Evolutionary conservation across 2,888 invertebrate species (phyloP).

Genomic region (Beris chalybata): DNA sequence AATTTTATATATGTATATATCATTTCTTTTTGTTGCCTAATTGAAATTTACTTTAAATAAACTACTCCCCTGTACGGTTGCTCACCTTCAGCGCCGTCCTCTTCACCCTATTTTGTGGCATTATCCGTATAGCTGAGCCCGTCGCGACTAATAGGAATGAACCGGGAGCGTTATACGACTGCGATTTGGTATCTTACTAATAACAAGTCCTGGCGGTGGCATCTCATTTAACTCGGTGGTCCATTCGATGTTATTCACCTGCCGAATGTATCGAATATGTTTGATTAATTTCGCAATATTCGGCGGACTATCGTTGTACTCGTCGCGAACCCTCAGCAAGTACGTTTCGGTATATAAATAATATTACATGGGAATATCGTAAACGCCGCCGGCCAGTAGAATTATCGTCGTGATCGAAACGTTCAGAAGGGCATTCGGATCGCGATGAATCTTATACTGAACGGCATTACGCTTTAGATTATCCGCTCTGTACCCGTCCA

Average conservation of each 20-base stretch:
- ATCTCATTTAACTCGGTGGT: background rate
- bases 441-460: slow-evolving; percentile 24
- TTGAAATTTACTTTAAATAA: no score
- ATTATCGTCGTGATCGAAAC: slow-evolving; percentile 40
- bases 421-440: slow-evolving; percentile 35
- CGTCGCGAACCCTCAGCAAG: slow-evolving; percentile 37
- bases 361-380: slow-evolving; percentile 38
- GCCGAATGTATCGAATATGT: slow-evolving; percentile 31
- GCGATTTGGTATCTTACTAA: slow-evolving; percentile 18
- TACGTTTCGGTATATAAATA: slow-evolving; percentile 37
- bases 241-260: slow-evolving; percentile 27
- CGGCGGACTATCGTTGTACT: slow-evolving; percentile 39
- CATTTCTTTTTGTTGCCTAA: no score
- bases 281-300: slow-evolving; percentile 39
- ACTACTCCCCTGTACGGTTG: no score
- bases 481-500: slow-evolving; percentile 5
- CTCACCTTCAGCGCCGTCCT: no score
- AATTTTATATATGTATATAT: no score
- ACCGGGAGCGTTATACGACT: slow-evolving; percentile 17
- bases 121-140: no score
- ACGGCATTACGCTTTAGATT: slow-evolving; percentile 8
- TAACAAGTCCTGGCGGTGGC: slow-evolving; percentile 14
- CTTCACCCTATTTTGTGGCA: no score
- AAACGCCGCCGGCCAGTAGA: slow-evolving; percentile 35
- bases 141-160: background rate